These are phyloP conservation scores for Otis tarda DNA, from an alignment of 2,113 vertebrate genomes.

Conservation along the genomic window DNA sequence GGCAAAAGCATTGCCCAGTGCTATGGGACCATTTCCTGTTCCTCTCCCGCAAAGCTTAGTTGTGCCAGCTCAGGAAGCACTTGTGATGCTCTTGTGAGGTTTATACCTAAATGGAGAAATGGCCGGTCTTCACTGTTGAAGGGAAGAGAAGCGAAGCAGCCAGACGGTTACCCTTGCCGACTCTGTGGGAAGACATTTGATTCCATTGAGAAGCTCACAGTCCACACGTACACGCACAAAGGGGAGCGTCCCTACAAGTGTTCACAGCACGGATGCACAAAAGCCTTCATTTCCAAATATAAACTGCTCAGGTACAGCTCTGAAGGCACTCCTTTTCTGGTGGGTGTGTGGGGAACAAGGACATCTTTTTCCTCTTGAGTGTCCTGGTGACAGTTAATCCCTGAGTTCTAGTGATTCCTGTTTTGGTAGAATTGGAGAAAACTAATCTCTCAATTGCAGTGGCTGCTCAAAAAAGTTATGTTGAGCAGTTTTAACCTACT, in stretches of 20 bases:
- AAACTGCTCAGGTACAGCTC: slow-evolving; percentile 78
- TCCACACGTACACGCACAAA: slow-evolving; percentile 71
- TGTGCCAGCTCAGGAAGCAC: slow-evolving; percentile 28
- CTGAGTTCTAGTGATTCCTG: not conserved
- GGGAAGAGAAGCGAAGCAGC: slow-evolving; percentile 63
- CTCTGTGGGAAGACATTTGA: slow-evolving; percentile 75
- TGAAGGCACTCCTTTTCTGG: not conserved
- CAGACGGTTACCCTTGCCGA: slow-evolving; percentile 68
- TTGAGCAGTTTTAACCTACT: not conserved
- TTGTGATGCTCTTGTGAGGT: slow-evolving; percentile 25
- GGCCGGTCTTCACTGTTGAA: slow-evolving; percentile 55
- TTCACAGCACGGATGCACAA: slow-evolving; percentile 74
- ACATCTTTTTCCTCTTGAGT: not conserved
- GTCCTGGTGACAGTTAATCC: not conserved
- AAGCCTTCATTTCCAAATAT: slow-evolving; percentile 81
- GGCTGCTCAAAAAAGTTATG: not conserved
- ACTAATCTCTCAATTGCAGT: not conserved
- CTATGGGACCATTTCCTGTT: slow-evolving; percentile 28
- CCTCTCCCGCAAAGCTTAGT: slow-evolving; percentile 29
- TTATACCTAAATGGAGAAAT: slow-evolving; percentile 67
- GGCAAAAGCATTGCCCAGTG: slow-evolving; percentile 55
- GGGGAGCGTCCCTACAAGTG: slow-evolving; percentile 78
- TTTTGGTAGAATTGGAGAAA: not conserved
- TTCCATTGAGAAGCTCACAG: slow-evolving; percentile 73
- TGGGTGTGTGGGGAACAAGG: not conserved